These are phyloP conservation scores for Psococerastis gibbosa DNA, from an alignment of 2,888 invertebrate species.

Conservation along the genomic window DNA sequence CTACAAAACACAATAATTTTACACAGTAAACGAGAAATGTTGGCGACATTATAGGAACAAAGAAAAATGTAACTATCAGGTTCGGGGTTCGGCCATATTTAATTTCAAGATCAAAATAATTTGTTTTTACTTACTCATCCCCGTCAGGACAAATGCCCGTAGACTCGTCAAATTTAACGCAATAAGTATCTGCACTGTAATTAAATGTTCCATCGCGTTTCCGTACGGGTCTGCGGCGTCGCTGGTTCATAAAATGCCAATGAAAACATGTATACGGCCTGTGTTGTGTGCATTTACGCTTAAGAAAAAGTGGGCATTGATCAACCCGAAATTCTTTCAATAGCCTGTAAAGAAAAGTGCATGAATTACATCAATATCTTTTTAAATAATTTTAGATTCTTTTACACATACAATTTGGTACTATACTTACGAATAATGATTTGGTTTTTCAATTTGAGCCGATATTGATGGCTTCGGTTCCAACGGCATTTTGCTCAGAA, in stretches of 20 bases:
- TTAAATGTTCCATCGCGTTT: slow-evolving; percentile 96
- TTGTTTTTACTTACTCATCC: slow-evolving; percentile 78
- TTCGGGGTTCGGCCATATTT: neutral
- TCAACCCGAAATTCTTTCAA: slow-evolving; percentile 98
- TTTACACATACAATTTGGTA: slow-evolving; percentile 15
- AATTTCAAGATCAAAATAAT: neutral
- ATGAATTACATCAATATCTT: too few species aligned
- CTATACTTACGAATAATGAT: slow-evolving; percentile 88
- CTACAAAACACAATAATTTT: too few species aligned
- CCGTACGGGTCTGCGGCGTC: slow-evolving; percentile 81
- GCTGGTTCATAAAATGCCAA: slow-evolving; percentile 99
- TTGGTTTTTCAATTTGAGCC: slow-evolving; percentile 94
- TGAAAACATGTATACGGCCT: slow-evolving; percentile 99
- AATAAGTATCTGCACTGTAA: slow-evolving; percentile 98
- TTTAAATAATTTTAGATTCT: too few species aligned
- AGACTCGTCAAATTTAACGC: slow-evolving; percentile 98
- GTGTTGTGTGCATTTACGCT: slow-evolving; percentile 99
- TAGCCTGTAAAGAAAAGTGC: slow-evolving; percentile 49
- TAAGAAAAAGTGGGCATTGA: slow-evolving; percentile 97
- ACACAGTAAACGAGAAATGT: too few species aligned
- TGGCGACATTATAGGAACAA: too few species aligned
- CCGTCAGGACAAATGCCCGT: slow-evolving; percentile 97
- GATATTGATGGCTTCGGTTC: slow-evolving; percentile 82
- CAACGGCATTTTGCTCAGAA: slow-evolving; percentile 72
- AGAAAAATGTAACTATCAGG: slow-evolving; percentile 2